Percentiles rank a stretch among this genome's conserved stretches.
Evolutionary conservation across 2,888 invertebrate genomes (phyloP).

Genomic region (Agrilus biguttatus): DNA sequence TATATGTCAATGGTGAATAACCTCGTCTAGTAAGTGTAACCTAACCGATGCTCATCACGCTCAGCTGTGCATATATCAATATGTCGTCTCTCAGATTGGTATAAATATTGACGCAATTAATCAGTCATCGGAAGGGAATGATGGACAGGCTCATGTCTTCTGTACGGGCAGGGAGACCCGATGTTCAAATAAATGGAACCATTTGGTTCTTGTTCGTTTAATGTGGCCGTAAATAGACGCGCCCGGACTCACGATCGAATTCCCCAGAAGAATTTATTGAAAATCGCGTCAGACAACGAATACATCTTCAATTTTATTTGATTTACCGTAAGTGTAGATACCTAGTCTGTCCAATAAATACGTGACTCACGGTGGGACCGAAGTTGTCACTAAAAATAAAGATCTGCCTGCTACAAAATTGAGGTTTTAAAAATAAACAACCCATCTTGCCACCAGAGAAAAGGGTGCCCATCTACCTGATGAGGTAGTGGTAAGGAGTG

Average conservation of each 20-base stretch:
- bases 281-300: slow-evolving; percentile 14
- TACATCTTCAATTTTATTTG: slow-evolving; percentile 8
- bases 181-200: slow-evolving; percentile 12
- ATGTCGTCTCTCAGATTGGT: slow-evolving; percentile 21
- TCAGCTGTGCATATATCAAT: slow-evolving; percentile 20
- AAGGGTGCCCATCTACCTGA: no score
- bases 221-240: slow-evolving; percentile 15
- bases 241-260: slow-evolving; percentile 9
- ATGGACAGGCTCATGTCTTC: slow-evolving; percentile 19
- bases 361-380: no score
- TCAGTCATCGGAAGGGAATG: slow-evolving; percentile 22
- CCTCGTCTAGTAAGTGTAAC: no score
- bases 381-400: no score
- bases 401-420: no score
- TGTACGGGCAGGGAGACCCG: slow-evolving; percentile 14
- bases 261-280: slow-evolving; percentile 14
- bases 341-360: no score
- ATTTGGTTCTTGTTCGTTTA: slow-evolving; percentile 16
- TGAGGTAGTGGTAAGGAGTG: no score
- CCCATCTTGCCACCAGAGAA: no score
- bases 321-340: neutral
- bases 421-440: no score
- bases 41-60: slow-evolving; percentile 13
- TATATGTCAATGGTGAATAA: no score
- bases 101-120: slow-evolving; percentile 33